Percentiles rank a stretch among this genome's conserved stretches.
Evolutionary conservation across 2,888 invertebrate species (phyloP).

Genomic region (Agonum fuliginosum): DNA sequence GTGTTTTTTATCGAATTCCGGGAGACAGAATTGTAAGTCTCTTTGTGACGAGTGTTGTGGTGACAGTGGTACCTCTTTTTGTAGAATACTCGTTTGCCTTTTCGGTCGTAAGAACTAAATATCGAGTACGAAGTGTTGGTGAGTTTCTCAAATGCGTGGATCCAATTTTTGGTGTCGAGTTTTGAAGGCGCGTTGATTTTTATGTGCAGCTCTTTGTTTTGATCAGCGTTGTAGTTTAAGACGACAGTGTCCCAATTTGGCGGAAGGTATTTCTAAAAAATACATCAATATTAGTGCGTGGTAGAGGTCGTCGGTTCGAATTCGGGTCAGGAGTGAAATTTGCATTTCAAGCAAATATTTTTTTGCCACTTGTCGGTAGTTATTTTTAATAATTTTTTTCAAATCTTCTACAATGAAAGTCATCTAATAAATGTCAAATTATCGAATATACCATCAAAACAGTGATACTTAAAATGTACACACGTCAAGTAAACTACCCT

Average conservation of each 20-base stretch:
- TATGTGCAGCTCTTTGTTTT: conserved; percentile 27
- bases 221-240: background rate
- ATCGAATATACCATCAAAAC: too few relatives aligned
- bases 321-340: too few relatives aligned
- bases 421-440: too few relatives aligned
- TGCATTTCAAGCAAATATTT: too few relatives aligned
- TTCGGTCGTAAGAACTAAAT: background rate
- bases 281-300: background rate
- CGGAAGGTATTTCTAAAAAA: background rate
- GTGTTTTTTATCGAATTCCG: conserved; percentile 54
- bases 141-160: conserved; percentile 24
- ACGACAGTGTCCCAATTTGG: background rate
- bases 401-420: too few relatives aligned
- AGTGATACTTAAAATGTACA: too few relatives aligned
- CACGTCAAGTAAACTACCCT: too few relatives aligned
- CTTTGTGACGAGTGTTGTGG: conserved; percentile 51
- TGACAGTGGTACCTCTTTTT: conserved; percentile 59
- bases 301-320: too few relatives aligned
- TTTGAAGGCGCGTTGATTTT: conserved; percentile 12
- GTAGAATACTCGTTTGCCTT: conserved; percentile 40
- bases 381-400: too few relatives aligned
- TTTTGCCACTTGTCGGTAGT: too few relatives aligned
- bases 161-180: conserved; percentile 32
- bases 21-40: background rate
- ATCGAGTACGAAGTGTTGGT: conserved; percentile 37